phyloP scores from a whole-genome alignment of 2,888 invertebrate species.

The Reticulitermes lucifugus region DNA sequence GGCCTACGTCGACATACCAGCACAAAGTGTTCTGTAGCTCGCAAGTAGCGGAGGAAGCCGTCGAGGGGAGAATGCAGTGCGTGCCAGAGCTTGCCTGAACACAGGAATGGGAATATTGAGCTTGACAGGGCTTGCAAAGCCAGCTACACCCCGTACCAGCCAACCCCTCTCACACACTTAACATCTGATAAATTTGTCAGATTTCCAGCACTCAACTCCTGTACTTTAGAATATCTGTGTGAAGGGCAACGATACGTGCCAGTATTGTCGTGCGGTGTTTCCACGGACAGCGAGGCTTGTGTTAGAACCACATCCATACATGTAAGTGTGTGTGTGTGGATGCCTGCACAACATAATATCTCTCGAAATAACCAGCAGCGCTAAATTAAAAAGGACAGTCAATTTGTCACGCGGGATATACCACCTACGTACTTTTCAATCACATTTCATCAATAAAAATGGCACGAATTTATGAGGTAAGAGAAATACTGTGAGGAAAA shows the following conservation, averaged over 20 bases:
- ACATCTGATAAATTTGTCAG: constrained; percentile 36
- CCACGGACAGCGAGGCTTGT: no score
- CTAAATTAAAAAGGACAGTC: no score
- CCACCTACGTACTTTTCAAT: no score
- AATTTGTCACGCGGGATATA: no score
- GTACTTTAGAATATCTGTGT: not conserved
- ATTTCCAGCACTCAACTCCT: not conserved
- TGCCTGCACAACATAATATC: no score
- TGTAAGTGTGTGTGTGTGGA: no score
- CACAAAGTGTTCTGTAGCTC: not conserved
- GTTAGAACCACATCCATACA: no score
- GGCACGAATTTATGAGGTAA: no score
- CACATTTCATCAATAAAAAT: no score
- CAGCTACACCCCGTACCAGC: constrained; percentile 2
- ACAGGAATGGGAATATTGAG: constrained; percentile 17
- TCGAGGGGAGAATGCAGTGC: not conserved
- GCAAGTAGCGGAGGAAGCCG: not conserved
- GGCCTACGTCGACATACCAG: not conserved
- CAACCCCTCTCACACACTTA: not conserved
- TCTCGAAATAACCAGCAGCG: no score
- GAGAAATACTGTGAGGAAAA: no score
- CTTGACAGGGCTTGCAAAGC: constrained; percentile 21
- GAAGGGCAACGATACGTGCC: not conserved
- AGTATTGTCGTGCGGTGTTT: no score
- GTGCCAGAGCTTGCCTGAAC: constrained; percentile 4